Evolutionary conservation across 2,797 vertebrate genomes (phyloP), one percentile per base, ranked within the genome.

Genomic region (Periparus ater): DNA sequence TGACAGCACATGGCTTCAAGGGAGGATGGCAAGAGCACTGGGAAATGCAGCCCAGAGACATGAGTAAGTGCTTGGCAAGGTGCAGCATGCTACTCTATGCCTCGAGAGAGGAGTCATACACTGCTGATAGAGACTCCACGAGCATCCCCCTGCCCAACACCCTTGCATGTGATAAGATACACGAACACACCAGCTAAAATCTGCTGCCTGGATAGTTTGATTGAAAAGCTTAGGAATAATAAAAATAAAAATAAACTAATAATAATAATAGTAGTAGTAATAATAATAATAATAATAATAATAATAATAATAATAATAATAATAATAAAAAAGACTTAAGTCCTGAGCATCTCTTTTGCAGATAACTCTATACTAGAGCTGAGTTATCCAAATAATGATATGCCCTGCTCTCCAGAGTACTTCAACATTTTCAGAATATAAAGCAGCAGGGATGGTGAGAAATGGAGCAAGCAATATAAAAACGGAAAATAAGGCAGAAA

Each of bases 401-500:
- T 79, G 30, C 13, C 71, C n/a, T 16, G 8, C n/a, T 77, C 55
- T 85, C n/a, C 29, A 20, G 14, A 75, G 25, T 34, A 11, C 32
- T 81, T 92, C 67, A 85, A 25, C 15, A 62, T 87, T 94, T 88
- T 73, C 53, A 62, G 62, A 62, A 50, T 70, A 88, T 65, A 79
- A 76, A 90, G 47, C n/a, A 93, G 19, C 27, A 61, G 36, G 30
- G 40, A 72, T 18, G 10, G 44, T 88, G 34, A 93, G 74, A 91
- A 89, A 87, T 47, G 40, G 65, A 91, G 72, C 53, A 85, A 85
- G 47, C 20, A 74, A 81, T 12, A 53, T 30, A 27, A 90, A 94
- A 91, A 85, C 6, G 15, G 57, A 95, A 94, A 93, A 91, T 83
- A 87, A 90, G 58, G 42, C 83, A 91, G 50, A 91, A 80, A 95